These are phyloP conservation scores for Microhierax caerulescens DNA, from an alignment of 2,797 vertebrate genomes.

Conservation along the genomic window DNA sequence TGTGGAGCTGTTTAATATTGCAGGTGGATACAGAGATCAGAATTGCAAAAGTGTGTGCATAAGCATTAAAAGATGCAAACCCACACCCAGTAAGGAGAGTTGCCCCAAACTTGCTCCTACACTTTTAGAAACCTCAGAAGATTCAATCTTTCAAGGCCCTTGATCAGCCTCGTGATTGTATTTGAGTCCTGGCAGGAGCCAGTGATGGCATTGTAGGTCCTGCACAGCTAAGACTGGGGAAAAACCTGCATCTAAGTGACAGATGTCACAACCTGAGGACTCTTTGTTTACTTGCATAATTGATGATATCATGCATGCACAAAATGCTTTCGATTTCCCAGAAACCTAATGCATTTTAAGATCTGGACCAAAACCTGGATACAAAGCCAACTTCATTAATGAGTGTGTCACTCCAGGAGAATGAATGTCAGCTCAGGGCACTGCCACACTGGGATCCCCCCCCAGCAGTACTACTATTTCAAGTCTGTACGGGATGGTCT, in stretches of 20 bases:
- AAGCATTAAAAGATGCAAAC: background rate
- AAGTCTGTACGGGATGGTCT: background rate
- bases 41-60: background rate
- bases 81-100: background rate
- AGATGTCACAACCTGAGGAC: background rate
- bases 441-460: background rate
- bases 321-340: background rate
- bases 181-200: background rate
- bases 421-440: accelerated
- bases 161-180: background rate
- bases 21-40: background rate
- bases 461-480: background rate
- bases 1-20: background rate
- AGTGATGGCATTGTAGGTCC: background rate
- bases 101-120: accelerated
- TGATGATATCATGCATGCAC: background rate
- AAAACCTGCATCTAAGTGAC: background rate
- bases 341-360: background rate
- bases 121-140: background rate
- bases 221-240: background rate
- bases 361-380: background rate
- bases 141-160: background rate
- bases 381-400: background rate
- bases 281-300: background rate
- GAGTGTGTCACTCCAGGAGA: background rate